phyloP scores from a whole-genome alignment of 2,113 vertebrate genomes.

The Smithornis capensis region DNA sequence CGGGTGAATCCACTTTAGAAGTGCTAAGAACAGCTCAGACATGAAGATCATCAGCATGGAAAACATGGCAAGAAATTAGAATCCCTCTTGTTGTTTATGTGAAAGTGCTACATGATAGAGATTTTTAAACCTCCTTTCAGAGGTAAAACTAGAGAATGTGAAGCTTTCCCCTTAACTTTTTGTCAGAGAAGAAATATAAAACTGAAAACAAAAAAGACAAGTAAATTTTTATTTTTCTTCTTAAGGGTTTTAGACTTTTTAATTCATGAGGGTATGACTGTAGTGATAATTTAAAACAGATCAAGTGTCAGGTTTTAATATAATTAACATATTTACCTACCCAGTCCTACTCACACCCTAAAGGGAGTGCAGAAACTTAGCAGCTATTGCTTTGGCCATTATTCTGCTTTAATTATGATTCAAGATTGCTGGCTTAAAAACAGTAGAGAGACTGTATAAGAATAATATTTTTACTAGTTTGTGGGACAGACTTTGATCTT shows the following conservation, averaged over 20 bases:
- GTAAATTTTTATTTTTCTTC: not conserved
- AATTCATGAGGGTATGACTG: not conserved
- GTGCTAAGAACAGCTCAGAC: not conserved
- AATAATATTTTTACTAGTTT: not conserved
- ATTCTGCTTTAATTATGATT: not conserved
- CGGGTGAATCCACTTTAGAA: not conserved
- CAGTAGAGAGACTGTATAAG: not conserved
- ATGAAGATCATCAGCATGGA: not conserved
- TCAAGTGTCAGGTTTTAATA: not conserved
- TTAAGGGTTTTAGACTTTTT: not conserved
- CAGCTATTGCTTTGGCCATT: not conserved
- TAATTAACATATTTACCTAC: not conserved
- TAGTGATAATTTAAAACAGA: not conserved
- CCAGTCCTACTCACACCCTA: not conserved
- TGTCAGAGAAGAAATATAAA: not conserved
- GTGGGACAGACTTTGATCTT: not conserved
- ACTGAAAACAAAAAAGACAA: not conserved
- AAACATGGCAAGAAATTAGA: not conserved
- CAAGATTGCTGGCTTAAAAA: not conserved
- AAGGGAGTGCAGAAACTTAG: not conserved
- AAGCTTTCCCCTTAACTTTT: not conserved
- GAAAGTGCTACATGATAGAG: not conserved
- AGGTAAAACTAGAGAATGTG: not conserved
- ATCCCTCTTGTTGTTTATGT: not conserved
- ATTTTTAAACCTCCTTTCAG: not conserved